Conservation (phyloP, 2,888 invertebrate genomes). For the Acholoe squamosa region DNA sequence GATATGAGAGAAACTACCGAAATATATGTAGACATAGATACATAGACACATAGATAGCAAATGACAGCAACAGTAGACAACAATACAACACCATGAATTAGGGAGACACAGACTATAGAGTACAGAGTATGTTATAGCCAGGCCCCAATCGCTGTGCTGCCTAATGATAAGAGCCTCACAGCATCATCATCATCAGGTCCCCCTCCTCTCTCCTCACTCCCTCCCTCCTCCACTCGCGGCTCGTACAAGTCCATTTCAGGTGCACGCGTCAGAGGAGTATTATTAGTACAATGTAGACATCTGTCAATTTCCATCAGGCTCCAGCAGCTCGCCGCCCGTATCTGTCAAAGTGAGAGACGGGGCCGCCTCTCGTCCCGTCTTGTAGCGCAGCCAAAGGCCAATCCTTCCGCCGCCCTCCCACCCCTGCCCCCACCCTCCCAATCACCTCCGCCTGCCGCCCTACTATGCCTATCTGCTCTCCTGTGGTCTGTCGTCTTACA, state of each 20-base stretch:
- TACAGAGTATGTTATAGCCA: background rate
- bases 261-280: slow-evolving; percentile 22
- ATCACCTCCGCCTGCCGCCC: too few relatives aligned
- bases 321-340: background rate
- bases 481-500: too few relatives aligned
- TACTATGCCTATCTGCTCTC: too few relatives aligned
- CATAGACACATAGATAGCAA: too few relatives aligned
- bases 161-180: background rate
- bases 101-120: background rate
- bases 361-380: background rate
- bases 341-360: slow-evolving; percentile 19
- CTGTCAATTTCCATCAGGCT: slow-evolving; percentile 38
- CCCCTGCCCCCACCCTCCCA: background rate
- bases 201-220: background rate
- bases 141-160: background rate
- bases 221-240: background rate
- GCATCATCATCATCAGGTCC: too few relatives aligned
- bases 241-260: slow-evolving; percentile 32
- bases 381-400: background rate
- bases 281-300: slow-evolving; percentile 41
- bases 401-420: background rate
- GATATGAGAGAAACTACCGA: too few relatives aligned
- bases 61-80: background rate
- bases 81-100: background rate
- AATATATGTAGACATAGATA: too few relatives aligned